These are phyloP conservation scores for Plectrocnemia conspersa DNA, from an alignment of 1,140 invertebrate genomes.

Conservation along the genomic window DNA sequence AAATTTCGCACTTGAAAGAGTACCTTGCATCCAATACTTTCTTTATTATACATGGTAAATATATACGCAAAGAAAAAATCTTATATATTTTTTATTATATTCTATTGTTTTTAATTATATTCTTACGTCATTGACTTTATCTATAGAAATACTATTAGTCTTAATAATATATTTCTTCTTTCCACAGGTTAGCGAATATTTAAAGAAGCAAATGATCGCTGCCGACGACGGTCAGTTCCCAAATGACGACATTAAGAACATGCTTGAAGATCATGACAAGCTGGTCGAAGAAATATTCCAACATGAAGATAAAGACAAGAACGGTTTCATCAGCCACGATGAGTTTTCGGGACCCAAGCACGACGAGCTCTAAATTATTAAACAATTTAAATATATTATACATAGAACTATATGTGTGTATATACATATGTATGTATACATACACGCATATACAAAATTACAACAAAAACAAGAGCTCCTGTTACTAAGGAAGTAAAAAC, in stretches of 20 bases:
- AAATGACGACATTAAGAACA: slow-evolving; percentile 76
- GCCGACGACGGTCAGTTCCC: slow-evolving; percentile 62
- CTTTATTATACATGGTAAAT: no score
- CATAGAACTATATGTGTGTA: slow-evolving; percentile 1
- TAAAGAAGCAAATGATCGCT: slow-evolving; percentile 85
- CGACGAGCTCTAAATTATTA: slow-evolving; percentile 78
- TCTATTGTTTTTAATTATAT: no score
- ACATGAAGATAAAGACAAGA: slow-evolving; percentile 93
- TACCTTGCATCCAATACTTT: no score
- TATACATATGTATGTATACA: neutral
- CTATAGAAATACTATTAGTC: neutral
- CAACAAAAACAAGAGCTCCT: slow-evolving; percentile 25
- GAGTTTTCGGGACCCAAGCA: slow-evolving; percentile 96
- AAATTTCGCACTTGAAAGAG: no score
- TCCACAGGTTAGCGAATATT: slow-evolving; percentile 76
- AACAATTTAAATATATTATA: neutral
- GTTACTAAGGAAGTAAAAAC: slow-evolving; percentile 27
- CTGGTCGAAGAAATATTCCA: slow-evolving; percentile 95
- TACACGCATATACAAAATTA: neutral
- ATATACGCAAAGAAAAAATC: no score
- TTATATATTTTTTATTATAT: no score
- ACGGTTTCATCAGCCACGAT: slow-evolving; percentile 91
- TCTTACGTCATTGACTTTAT: no score
- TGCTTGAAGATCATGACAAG: slow-evolving; percentile 86
- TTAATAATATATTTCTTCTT: slow-evolving; percentile 9